Evolutionary conservation across 2,797 vertebrate species (phyloP), one percentile per base, ranked within the genome.

Genomic region (Chelidonichthys spinosus): DNA sequence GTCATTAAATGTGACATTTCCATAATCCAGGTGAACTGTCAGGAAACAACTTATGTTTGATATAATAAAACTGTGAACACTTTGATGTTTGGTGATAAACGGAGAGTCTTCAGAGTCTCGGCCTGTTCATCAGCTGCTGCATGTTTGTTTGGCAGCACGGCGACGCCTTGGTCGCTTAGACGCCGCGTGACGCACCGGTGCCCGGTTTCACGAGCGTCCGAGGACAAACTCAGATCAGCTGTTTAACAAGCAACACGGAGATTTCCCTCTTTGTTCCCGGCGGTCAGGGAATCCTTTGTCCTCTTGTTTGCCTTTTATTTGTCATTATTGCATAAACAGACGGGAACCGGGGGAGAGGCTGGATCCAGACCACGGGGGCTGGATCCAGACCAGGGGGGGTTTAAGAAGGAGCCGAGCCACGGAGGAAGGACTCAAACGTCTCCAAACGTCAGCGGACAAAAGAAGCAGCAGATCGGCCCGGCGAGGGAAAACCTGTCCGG

Each of bases 231-330:
- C 53, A 81, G 59, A 74, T 62, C 47, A 76, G 50, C 36, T 1
- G 62, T 11, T 77, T 68, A 43, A 58, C 42, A 39, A 68, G 65
- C 46, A 37, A 46, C 69, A 58, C 40, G 7, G 9, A 68, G 58
- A 50, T 71, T 79, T 72, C 44, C 43, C 7, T 62, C 72, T 85
- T 83, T 83, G 80, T 88, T 46, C 78, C 55, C 39, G 0, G 4
- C 80, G 87, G 78, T 78, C 85, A 87, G 46, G 1, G 13, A n/a
- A 35, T 11, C 84, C 54, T 86, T 85, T 85, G 84, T 88, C 56
- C 49, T 11, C 40, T 11, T 74, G 74, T 64, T 84, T 58, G 63
- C 47, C 63, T 76, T 86, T 82, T 72, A 35, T 43, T 10, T 32
- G 7, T 77, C 69, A n/a, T n/a, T n/a, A n/a, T n/a, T 59, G 68